Conservation (phyloP, 1,140 invertebrate genomes). For the Trigoniulus corallinus region DNA sequence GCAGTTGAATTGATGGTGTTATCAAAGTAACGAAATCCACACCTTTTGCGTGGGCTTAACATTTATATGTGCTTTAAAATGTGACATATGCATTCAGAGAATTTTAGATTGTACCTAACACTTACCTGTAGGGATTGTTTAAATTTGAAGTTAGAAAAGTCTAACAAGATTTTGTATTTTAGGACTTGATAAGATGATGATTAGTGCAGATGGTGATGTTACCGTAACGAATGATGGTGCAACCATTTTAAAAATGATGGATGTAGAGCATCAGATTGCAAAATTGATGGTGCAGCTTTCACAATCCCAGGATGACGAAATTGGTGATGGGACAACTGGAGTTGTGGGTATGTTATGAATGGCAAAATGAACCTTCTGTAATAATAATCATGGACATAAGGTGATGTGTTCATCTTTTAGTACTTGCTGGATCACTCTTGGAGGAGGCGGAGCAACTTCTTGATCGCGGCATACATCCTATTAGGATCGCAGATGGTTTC, state of each 20-base stretch:
- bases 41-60: no score
- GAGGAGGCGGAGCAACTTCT: constrained; percentile 87
- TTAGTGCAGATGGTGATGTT: constrained; percentile 92
- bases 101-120: no score
- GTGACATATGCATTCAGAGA: no score
- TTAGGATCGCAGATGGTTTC: constrained; percentile 96
- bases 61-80: no score
- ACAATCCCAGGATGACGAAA: constrained; percentile 98
- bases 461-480: constrained; percentile 96
- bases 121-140: no score
- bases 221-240: constrained; percentile 98
- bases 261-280: constrained; percentile 96
- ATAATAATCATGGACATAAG: not conserved
- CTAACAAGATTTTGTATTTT: constrained; percentile 4
- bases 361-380: constrained; percentile 5
- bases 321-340: constrained; percentile 98
- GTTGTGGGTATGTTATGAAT: constrained; percentile 55
- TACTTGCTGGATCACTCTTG: constrained; percentile 74
- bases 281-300: constrained; percentile 96
- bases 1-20: no score
- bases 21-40: no score
- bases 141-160: no score
- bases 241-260: constrained; percentile 98
- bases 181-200: constrained; percentile 91
- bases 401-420: constrained; percentile 24